These are phyloP conservation scores for Scaptodrosophila lebanonensis DNA, from an alignment of 1,140 invertebrate species.

Conservation along the genomic window DNA sequence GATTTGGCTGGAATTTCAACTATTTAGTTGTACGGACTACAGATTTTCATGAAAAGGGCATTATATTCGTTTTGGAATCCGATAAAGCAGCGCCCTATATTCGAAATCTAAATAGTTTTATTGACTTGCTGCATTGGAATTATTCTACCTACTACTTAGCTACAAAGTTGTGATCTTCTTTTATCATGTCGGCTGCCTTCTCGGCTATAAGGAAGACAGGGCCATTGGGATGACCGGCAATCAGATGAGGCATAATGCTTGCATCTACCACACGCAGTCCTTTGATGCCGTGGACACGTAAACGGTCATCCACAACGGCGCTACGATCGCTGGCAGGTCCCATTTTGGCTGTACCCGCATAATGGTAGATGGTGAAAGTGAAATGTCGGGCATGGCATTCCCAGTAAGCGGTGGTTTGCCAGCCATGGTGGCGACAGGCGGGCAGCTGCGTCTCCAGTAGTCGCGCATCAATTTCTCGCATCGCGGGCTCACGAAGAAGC, in stretches of 20 bases:
- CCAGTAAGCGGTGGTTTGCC: slow-evolving; percentile 84
- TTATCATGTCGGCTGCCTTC: slow-evolving; percentile 82
- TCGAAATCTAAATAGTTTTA: too few species aligned
- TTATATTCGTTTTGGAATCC: too few species aligned
- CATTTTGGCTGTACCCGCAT: slow-evolving; percentile 92
- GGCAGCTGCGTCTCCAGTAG: slow-evolving; percentile 81
- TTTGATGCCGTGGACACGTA: slow-evolving; percentile 83
- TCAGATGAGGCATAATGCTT: slow-evolving; percentile 82
- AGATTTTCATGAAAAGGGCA: too few species aligned
- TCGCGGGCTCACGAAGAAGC: slow-evolving; percentile 79
- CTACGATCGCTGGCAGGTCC: slow-evolving; percentile 82
- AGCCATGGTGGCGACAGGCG: slow-evolving; percentile 80
- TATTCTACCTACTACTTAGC: too few species aligned
- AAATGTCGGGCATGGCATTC: slow-evolving; percentile 83
- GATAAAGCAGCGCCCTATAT: too few species aligned
- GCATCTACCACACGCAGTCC: slow-evolving; percentile 85
- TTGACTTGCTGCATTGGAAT: too few species aligned
- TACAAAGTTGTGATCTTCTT: slow-evolving; percentile 76
- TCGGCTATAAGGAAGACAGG: slow-evolving; percentile 85
- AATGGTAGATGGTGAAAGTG: slow-evolving; percentile 88
- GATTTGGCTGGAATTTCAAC: too few species aligned
- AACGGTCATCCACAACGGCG: slow-evolving; percentile 84
- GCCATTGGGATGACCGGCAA: slow-evolving; percentile 82
- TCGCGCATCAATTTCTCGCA: slow-evolving; percentile 80
- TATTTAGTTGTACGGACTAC: too few species aligned